Percentiles rank a stretch among this genome's conserved stretches.
phyloP scores from a whole-genome alignment of 2,888 invertebrate species.

The Dascillus cervinus region DNA sequence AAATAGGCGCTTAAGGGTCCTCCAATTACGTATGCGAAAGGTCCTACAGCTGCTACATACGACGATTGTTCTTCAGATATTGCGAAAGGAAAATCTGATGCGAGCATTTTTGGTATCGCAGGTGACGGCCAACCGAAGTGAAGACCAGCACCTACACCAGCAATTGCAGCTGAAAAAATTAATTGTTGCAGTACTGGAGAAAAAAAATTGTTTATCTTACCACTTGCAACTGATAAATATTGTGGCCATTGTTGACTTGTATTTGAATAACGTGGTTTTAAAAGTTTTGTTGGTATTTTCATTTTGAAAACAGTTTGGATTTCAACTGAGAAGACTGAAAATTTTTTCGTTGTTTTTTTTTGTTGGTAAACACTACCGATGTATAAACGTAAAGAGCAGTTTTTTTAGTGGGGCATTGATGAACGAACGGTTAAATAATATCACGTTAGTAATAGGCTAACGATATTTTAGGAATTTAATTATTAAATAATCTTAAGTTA shows the following conservation, averaged over 20 bases:
- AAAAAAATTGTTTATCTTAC: conserved; percentile 4
- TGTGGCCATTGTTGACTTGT: conserved; percentile 13
- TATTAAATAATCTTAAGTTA: no score
- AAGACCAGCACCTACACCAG: conserved; percentile 16
- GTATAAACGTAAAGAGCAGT: no score
- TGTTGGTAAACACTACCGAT: no score
- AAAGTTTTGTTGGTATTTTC: no score
- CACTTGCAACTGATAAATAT: conserved; percentile 8
- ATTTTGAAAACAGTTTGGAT: no score
- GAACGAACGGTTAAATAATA: no score
- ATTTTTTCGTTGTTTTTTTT: no score
- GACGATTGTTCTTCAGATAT: conserved; percentile 18
- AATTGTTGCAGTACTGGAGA: background rate
- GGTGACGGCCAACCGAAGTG: conserved; percentile 23
- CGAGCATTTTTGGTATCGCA: conserved; percentile 17
- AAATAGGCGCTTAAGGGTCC: conserved; percentile 17
- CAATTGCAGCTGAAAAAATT: conserved; percentile 16
- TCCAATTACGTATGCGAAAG: conserved; percentile 15
- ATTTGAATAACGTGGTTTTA: no score
- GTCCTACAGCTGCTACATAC: conserved; percentile 19
- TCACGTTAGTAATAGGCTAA: no score
- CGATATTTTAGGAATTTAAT: no score
- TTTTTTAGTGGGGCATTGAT: no score
- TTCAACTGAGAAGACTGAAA: no score
- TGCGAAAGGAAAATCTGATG: conserved; percentile 10